Evolutionary conservation across 2,888 invertebrate genomes (phyloP).

Genomic region (Mimas tiliae): DNA sequence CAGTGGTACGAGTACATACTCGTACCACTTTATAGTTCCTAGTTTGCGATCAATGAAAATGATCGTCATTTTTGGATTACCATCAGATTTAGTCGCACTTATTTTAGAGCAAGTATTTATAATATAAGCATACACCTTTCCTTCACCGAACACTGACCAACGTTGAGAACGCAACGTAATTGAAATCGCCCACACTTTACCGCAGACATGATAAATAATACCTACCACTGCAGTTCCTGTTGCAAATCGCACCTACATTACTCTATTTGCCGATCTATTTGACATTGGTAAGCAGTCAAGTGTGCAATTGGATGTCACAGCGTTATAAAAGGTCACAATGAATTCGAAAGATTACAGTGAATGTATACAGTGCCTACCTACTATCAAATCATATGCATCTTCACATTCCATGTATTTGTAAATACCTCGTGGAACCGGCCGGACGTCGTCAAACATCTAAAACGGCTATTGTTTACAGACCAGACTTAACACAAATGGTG

Average conservation of each 20-base stretch:
- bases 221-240: neutral
- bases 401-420: neutral
- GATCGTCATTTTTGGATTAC: too few relatives aligned
- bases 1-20: too few relatives aligned
- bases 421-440: neutral
- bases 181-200: neutral
- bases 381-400: neutral
- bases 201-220: neutral
- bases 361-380: neutral
- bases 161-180: neutral
- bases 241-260: slow-evolving; percentile 4
- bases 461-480: slow-evolving; percentile 36
- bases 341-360: neutral
- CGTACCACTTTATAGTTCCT: too few relatives aligned
- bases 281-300: neutral
- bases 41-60: too few relatives aligned
- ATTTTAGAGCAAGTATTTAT: neutral
- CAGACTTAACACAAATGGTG: slow-evolving; percentile 37
- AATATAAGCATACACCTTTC: neutral
- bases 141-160: neutral
- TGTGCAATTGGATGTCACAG: neutral
- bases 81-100: neutral
- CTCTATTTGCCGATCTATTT: neutral
- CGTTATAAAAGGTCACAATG: neutral
- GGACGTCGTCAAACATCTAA: slow-evolving; percentile 29